Percentiles rank a stretch among this genome's conserved stretches.
Conservation (phyloP, 2,888 invertebrate genomes). For the Syrista parreyssii region DNA sequence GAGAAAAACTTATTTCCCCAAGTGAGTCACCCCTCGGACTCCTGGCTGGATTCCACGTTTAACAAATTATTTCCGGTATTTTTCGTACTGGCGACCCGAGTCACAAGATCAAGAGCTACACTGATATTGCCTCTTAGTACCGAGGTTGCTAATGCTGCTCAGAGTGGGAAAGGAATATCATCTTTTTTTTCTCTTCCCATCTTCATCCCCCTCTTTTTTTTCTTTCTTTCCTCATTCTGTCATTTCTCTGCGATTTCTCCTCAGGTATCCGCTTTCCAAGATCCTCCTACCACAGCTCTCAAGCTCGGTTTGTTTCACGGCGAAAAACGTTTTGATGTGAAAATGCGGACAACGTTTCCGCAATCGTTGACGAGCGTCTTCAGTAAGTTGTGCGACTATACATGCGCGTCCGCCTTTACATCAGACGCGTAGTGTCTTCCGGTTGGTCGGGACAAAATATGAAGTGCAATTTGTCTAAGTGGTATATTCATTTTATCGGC, state of each 20-base stretch:
- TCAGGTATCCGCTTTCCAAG: neutral
- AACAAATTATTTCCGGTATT: conserved; percentile 11
- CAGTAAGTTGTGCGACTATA: neutral
- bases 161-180: neutral
- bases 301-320: neutral
- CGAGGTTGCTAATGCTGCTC: neutral
- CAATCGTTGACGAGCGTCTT: neutral
- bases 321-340: neutral
- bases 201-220: neutral
- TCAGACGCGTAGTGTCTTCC: neutral
- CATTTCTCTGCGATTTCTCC: neutral
- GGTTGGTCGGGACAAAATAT: neutral
- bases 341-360: neutral
- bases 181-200: neutral
- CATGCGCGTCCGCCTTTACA: neutral
- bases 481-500: neutral
- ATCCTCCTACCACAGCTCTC: neutral
- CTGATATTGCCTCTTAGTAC: neutral
- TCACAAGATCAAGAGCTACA: neutral
- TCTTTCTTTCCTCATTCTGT: neutral
- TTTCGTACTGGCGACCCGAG: conserved; percentile 1
- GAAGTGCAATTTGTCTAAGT: neutral
- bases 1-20: neutral
- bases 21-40: neutral
- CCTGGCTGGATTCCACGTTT: neutral